Conservation (phyloP, 2,888 invertebrate species). For the Toxonevra muliebris region DNA sequence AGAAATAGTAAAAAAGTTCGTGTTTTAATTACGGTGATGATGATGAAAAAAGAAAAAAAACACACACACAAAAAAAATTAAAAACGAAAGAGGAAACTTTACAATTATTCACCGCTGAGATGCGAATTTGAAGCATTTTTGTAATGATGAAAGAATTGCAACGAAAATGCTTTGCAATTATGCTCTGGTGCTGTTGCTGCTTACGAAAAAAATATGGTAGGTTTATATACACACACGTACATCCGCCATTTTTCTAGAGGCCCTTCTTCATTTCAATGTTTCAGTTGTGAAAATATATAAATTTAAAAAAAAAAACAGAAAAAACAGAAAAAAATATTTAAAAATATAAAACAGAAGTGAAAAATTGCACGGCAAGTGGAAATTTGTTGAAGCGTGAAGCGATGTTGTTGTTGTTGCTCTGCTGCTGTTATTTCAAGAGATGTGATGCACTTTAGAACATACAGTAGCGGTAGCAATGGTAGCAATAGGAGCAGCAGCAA, state of each 20-base stretch:
- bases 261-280: slow-evolving; percentile 2
- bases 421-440: slow-evolving; percentile 12
- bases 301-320: slow-evolving; percentile 9
- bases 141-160: slow-evolving; percentile 38
- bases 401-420: slow-evolving; percentile 13
- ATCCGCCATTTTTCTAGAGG: slow-evolving; percentile 14
- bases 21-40: slow-evolving; percentile 54
- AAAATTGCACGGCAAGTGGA: slow-evolving; percentile 51
- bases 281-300: not conserved
- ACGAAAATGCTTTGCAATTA: slow-evolving; percentile 35
- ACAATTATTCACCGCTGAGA: slow-evolving; percentile 34
- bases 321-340: slow-evolving; percentile 43
- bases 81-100: slow-evolving; percentile 35
- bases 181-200: not conserved
- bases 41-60: slow-evolving; percentile 7
- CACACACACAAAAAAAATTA: not conserved
- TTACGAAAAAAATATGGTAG: not conserved
- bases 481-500: slow-evolving; percentile 38
- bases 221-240: not conserved
- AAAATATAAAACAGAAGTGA: slow-evolving; percentile 43
- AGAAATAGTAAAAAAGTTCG: slow-evolving; percentile 5
- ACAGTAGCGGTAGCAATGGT: slow-evolving; percentile 17
- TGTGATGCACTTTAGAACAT: slow-evolving; percentile 14
- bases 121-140: slow-evolving; percentile 35
- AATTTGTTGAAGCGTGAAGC: slow-evolving; percentile 53